Conservation (phyloP, 2,113 vertebrate species). For the Hymenochirus boettgeri region DNA sequence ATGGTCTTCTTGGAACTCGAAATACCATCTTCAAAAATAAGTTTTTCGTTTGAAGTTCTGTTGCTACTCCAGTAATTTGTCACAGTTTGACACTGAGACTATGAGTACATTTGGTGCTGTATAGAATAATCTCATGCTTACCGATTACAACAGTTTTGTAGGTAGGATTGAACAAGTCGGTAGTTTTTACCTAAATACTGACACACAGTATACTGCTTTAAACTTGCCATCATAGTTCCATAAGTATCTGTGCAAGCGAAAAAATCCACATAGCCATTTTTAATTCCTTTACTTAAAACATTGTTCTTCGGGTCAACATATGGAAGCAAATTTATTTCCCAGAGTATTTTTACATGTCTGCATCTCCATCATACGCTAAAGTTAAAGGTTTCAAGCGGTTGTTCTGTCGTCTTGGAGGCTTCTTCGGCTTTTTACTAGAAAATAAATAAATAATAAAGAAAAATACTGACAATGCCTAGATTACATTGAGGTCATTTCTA, state of each 20-base stretch:
- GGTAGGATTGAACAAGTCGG: too few relatives aligned
- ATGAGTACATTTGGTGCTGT: constrained; percentile 53
- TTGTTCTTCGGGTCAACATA: constrained; percentile 47
- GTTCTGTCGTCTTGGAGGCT: constrained; percentile 92
- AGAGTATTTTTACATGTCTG: constrained; percentile 80
- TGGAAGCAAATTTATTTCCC: background rate
- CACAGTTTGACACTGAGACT: constrained; percentile 49
- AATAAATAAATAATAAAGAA: too few relatives aligned
- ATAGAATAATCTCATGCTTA: constrained; percentile 60
- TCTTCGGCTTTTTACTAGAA: constrained; percentile 98
- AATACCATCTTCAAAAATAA: constrained; percentile 47
- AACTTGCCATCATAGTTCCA: too few relatives aligned
- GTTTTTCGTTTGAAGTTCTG: constrained; percentile 28
- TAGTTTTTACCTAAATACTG: too few relatives aligned
- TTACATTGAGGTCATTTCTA: too few relatives aligned
- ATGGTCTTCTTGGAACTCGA: constrained; percentile 54
- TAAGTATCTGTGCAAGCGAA: too few relatives aligned
- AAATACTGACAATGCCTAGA: too few relatives aligned
- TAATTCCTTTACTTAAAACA: too few relatives aligned
- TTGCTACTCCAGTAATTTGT: constrained; percentile 2
- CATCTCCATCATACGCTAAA: constrained; percentile 94
- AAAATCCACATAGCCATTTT: too few relatives aligned
- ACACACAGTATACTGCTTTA: too few relatives aligned
- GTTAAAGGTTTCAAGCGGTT: constrained; percentile 96
- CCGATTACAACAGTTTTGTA: constrained; percentile 52